Percentiles rank a stretch among this genome's conserved stretches.
Conservation (phyloP, 2,888 invertebrate species). For the Microdon myrmicae region DNA sequence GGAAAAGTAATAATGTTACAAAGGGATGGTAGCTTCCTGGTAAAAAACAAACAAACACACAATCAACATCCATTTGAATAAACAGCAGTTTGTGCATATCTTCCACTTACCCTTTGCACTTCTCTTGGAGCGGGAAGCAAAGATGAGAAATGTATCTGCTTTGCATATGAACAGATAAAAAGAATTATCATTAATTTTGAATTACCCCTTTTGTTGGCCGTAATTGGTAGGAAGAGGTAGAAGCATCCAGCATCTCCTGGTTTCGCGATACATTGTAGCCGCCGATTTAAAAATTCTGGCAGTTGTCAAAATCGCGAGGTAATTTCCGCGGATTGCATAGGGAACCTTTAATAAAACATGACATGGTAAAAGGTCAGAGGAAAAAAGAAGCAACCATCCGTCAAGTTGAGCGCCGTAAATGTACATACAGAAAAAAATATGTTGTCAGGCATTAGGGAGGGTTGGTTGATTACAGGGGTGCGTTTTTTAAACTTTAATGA, state of each 20-base stretch:
- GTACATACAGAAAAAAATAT: too few relatives aligned
- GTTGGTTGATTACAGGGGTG: too few relatives aligned
- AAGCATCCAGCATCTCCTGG: background rate
- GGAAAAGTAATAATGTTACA: conserved; percentile 9
- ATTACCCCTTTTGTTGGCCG: conserved; percentile 28
- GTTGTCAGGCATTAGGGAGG: too few relatives aligned
- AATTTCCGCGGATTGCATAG: conserved; percentile 5
- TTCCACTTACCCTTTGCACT: conserved; percentile 21
- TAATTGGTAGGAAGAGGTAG: conserved; percentile 30
- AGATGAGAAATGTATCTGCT: conserved; percentile 22
- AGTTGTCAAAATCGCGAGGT: conserved; percentile 22
- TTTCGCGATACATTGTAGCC: conserved; percentile 12
- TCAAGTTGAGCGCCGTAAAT: too few relatives aligned
- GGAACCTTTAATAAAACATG: conserved; percentile 15
- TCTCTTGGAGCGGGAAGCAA: background rate
- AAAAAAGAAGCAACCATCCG: too few relatives aligned
- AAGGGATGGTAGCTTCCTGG: conserved; percentile 8
- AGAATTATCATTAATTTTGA: conserved; percentile 39
- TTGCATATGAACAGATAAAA: conserved; percentile 23
- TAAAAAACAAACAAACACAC: conserved; percentile 7
- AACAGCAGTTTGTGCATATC: conserved; percentile 8
- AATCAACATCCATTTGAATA: conserved; percentile 21
- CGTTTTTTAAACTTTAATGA: too few relatives aligned
- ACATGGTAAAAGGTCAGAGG: too few relatives aligned
- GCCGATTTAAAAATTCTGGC: conserved; percentile 26